phyloP scores from a whole-genome alignment of 2,113 vertebrate genomes.

The Pogona vitticeps region DNA sequence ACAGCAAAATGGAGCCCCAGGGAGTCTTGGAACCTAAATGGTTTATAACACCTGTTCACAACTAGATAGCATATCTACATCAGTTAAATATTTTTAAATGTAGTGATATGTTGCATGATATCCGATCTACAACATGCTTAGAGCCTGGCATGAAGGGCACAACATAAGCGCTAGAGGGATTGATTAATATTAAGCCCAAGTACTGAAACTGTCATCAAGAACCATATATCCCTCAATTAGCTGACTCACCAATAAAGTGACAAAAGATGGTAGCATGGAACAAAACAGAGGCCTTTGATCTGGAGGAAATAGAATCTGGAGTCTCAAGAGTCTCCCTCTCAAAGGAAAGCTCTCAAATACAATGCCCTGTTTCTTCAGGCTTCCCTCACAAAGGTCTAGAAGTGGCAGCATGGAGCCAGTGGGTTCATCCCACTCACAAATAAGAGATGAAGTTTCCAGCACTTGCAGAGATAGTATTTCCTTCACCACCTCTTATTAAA shows the following conservation, averaged over 20 bases:
- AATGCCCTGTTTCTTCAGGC: background rate
- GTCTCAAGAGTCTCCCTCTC: background rate
- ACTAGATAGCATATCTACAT: too few species aligned
- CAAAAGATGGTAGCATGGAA: background rate
- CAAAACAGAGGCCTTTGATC: background rate
- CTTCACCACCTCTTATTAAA: background rate
- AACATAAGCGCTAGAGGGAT: too few species aligned
- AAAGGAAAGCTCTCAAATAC: background rate
- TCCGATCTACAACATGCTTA: too few species aligned
- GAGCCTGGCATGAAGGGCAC: too few species aligned
- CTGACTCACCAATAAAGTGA: background rate
- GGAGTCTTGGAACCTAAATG: too few species aligned
- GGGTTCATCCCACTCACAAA: background rate
- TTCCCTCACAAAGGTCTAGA: background rate
- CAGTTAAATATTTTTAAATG: too few species aligned
- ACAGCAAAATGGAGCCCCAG: too few species aligned
- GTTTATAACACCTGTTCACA: too few species aligned
- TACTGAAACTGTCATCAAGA: background rate
- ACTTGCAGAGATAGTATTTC: background rate
- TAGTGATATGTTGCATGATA: too few species aligned
- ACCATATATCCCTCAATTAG: background rate
- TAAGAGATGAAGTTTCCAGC: background rate
- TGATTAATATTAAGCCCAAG: background rate
- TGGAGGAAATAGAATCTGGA: background rate
- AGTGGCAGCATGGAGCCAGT: background rate